Base-by-base conservation (phyloP, 2,888 invertebrate genomes). In the Parochlus steinenii region DNA sequence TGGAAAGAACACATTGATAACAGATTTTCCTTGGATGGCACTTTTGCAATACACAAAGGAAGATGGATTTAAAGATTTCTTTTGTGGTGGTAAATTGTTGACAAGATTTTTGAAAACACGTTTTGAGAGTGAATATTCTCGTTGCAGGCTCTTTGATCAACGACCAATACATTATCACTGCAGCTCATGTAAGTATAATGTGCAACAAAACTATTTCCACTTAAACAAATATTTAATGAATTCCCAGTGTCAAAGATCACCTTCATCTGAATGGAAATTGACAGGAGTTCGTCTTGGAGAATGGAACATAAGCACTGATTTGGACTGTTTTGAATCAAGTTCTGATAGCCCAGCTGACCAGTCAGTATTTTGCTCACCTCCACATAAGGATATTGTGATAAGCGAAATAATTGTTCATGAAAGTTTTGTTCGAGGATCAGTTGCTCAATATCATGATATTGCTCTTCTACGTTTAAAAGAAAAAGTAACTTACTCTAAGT, bases 11-110 rank as follows among this genome's bases (percentile, higher is more conserved):
- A 64, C 74, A 0, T 67, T 65, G 0, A 45, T 77, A 2, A 71
- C 70, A 43, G 74, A 77, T 42, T 74, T 70, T 45, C 70, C 73
- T 0, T 78, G 77, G 77, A 71, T 75, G 71, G 67, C 61, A 1
- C 53, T 77, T n/a, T 46, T 78, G 6, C 64, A 69, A 50, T 77
- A 76, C 47, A 62, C 63, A 40, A 67, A 67, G n/a, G n/a, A n/a
- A n/a, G n/a, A n/a, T n/a, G n/a, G n/a, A n/a, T n/a, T n/a, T n/a
- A n/a, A n/a, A n/a, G n/a, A n/a, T n/a, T n/a, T n/a, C n/a, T n/a
- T n/a, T n/a, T n/a, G n/a, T n/a, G n/a, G n/a, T n/a, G n/a, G n/a
- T n/a, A n/a, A n/a, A n/a, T n/a, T n/a, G n/a, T n/a, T n/a, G n/a
- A n/a, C n/a, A n/a, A n/a, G n/a, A n/a, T n/a, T n/a, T n/a, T n/a